Conservation (phyloP, 2,797 vertebrate species). For the Catostomus latipinnis region DNA sequence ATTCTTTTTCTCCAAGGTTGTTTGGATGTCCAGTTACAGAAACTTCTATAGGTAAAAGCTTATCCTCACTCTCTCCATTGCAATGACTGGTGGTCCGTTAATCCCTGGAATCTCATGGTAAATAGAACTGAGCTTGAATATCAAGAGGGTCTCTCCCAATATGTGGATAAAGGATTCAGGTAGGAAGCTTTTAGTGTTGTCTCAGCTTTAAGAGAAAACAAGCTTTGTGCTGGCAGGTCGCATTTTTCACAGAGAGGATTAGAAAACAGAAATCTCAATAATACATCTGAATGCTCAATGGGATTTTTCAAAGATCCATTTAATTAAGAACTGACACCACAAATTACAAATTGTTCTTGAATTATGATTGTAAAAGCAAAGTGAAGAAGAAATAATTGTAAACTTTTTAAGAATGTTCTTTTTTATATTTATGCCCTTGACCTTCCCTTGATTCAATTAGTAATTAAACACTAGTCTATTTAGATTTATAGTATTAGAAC, state of each 20-base stretch:
- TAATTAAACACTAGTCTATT: background rate
- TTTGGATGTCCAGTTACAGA: background rate
- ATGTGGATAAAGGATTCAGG: constrained; percentile 82
- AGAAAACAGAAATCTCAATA: constrained; percentile 31
- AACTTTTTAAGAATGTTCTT: no score
- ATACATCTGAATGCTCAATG: background rate
- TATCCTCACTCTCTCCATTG: constrained; percentile 54
- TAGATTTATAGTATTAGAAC: background rate
- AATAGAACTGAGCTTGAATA: constrained; percentile 72
- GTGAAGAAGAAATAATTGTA: background rate
- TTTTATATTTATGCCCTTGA: no score
- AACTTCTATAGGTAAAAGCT: constrained; percentile 49
- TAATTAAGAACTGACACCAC: background rate
- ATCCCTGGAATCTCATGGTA: constrained; percentile 77
- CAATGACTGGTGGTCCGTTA: constrained; percentile 70
- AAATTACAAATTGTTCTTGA: background rate
- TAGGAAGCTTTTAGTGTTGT: constrained; percentile 73
- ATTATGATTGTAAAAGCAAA: background rate
- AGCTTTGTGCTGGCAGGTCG: constrained; percentile 73
- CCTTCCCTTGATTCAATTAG: background rate
- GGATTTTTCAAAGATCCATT: constrained; percentile 6
- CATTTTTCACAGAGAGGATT: constrained; percentile 67
- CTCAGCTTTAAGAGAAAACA: constrained; percentile 60
- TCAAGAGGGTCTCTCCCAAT: constrained; percentile 79
- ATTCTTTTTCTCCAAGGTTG: background rate